A percentile compares a stretch with the other conserved stretches of the same genome.
These are phyloP conservation scores for Gortyna flavago DNA, from an alignment of 2,888 invertebrate genomes.

Conservation along the genomic window DNA sequence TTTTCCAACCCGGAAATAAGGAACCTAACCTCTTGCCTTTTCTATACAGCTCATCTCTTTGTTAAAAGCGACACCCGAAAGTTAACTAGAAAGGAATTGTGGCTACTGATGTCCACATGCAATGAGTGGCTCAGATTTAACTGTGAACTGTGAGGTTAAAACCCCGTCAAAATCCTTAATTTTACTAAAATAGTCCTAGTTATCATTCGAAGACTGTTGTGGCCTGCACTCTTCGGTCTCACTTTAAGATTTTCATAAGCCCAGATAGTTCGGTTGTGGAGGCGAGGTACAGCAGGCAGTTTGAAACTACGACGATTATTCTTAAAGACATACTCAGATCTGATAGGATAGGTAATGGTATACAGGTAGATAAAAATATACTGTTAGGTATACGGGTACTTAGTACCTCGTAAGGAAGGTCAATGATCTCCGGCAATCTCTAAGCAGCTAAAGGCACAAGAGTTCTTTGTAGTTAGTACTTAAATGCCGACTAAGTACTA, in stretches of 20 bases:
- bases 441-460: conserved; percentile 28
- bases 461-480: conserved; percentile 25
- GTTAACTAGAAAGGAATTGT: not conserved
- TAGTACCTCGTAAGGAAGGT: conserved; percentile 9
- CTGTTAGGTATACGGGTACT: conserved; percentile 22
- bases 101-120: not conserved
- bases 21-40: not conserved
- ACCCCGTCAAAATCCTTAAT: not conserved
- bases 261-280: not conserved
- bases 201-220: not conserved
- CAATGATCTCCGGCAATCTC: conserved; percentile 30
- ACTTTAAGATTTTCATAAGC: not conserved
- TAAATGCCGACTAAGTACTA: conserved; percentile 20
- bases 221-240: not conserved
- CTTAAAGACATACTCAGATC: not conserved
- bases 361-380: conserved; percentile 10
- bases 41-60: not conserved
- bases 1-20: too few relatives aligned
- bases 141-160: not conserved
- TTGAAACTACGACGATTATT: not conserved
- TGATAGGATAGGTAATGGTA: not conserved
- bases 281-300: not conserved
- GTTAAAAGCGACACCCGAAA: not conserved
- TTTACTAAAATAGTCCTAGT: not conserved
- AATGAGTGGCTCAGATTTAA: not conserved